These are phyloP conservation scores for Philereme vetulata DNA, from an alignment of 2,888 invertebrate species.

Conservation along the genomic window DNA sequence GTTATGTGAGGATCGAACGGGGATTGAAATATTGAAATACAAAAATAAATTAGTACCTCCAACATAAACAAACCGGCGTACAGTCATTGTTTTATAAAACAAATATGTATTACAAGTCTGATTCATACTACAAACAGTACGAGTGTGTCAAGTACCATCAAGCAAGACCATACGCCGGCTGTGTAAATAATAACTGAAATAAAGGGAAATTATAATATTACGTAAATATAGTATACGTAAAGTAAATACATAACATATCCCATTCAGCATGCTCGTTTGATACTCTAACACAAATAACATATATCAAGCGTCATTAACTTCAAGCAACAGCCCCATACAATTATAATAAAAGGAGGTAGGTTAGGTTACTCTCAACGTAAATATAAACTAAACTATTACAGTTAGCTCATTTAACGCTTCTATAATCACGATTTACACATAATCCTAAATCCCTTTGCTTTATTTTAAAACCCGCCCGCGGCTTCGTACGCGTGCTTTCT, in stretches of 20 bases:
- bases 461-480: too few relatives aligned
- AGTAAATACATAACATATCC: slow-evolving; percentile 43
- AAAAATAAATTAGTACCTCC: slow-evolving; percentile 80
- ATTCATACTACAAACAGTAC: slow-evolving; percentile 30
- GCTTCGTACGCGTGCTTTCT: too few relatives aligned
- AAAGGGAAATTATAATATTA: slow-evolving; percentile 42
- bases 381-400: slow-evolving; percentile 8
- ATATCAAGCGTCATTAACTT: slow-evolving; percentile 33
- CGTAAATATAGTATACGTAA: slow-evolving; percentile 46
- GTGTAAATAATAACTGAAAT: slow-evolving; percentile 52
- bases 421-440: too few relatives aligned
- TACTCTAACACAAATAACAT: slow-evolving; percentile 14
- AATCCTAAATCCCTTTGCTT: too few relatives aligned
- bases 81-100: slow-evolving; percentile 35
- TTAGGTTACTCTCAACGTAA: slow-evolving; percentile 1
- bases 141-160: slow-evolving; percentile 34
- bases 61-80: slow-evolving; percentile 51
- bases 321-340: slow-evolving; percentile 49
- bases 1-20: slow-evolving; percentile 74
- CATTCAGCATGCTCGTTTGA: slow-evolving; percentile 50
- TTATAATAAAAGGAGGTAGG: slow-evolving; percentile 20
- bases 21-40: slow-evolving; percentile 61
- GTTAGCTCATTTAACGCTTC: not conserved
- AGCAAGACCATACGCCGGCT: slow-evolving; percentile 57
- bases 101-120: slow-evolving; percentile 13